Percentiles rank a stretch among this genome's conserved stretches.
phyloP scores from a whole-genome alignment of 1,140 invertebrate genomes.

The Carcinoscorpius rotundicauda region DNA sequence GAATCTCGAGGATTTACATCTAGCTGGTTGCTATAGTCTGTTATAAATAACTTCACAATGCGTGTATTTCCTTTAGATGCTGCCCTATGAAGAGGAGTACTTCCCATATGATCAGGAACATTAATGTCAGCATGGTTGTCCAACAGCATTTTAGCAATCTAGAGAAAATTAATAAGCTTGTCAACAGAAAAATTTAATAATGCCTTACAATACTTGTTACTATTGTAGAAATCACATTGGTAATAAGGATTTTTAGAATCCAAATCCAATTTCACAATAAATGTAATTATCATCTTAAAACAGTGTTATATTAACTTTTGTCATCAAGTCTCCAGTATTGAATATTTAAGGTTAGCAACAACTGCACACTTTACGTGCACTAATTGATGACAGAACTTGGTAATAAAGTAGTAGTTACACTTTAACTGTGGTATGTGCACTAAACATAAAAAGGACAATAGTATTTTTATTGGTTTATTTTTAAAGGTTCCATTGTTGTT shows the following conservation, averaged over 20 bases:
- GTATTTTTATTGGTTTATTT: too few relatives aligned
- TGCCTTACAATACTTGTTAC: not conserved
- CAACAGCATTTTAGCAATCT: conserved; percentile 48
- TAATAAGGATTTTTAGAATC: not conserved
- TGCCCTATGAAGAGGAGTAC: conserved; percentile 78
- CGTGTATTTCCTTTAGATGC: conserved; percentile 74
- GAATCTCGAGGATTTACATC: conserved; percentile 44
- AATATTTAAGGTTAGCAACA: too few relatives aligned
- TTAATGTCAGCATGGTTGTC: conserved; percentile 58
- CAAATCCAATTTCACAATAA: conserved; percentile 6
- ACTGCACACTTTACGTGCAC: too few relatives aligned
- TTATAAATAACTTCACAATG: conserved; percentile 65
- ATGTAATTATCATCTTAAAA: conserved; percentile 45
- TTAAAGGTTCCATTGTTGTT: too few relatives aligned
- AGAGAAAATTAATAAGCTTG: conserved; percentile 11
- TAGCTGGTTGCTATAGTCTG: conserved; percentile 38
- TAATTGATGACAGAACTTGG: too few relatives aligned
- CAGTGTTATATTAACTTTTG: too few relatives aligned
- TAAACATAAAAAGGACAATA: too few relatives aligned
- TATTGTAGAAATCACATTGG: not conserved
- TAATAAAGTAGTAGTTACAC: too few relatives aligned
- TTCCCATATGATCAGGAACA: conserved; percentile 60
- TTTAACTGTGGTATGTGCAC: too few relatives aligned
- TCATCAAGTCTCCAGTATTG: too few relatives aligned
- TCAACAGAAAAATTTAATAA: conserved; percentile 6